Evolutionary conservation across 1,140 invertebrate species (phyloP), one percentile per base, ranked within the genome.

Genomic region (Leptopilina clavipes): DNA sequence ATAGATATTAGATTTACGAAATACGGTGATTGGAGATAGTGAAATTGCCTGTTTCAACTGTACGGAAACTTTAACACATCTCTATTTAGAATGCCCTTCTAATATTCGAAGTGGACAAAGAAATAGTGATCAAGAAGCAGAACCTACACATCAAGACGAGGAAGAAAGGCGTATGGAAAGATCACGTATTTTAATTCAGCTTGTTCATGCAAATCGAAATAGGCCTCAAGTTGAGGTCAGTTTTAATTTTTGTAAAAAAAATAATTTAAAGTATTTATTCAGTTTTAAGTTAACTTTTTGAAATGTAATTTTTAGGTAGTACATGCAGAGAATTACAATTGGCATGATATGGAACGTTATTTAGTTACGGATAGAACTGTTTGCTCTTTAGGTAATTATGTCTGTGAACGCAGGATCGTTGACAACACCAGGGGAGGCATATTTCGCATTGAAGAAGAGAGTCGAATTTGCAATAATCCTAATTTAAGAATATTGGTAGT

Each of bases 31-130:
- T 11, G 92, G 92, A 11, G 94, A 95, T 79, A 93, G 93, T 8
- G 94, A 95, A 86, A 90, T 94, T 17, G 92, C 93, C 48, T 93
- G 93, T 76, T 93, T 95, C 72, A 93, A 92, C 79, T 92, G 92
- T 76, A 91, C 93, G 48, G 89, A 90, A 40, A 90, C 88, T 6
- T 88, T 95, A n/a, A 91, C 90, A 22, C 92, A 93, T 85, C 84
- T 95, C 18, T 92, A 93, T 78, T 82, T 94, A 59, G 92, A 93
- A 77, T 85, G 70, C 81, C 73, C 0, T 45, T 40, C 25, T 45
- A 70, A 70, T n/a, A 12, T 40, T 54, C 12, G 48, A 44, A 71
- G 3, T 71, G 5, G 18, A 19, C 31, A 71, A 44, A 7, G 19
- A 7, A 71, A 9, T 44, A 22, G n/a, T 40, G 17, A 18, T 31